A percentile compares a stretch with the other conserved stretches of the same genome.
phyloP scores from a whole-genome alignment of 2,888 invertebrate genomes.

The Sinohyriopsis cumingii region DNA sequence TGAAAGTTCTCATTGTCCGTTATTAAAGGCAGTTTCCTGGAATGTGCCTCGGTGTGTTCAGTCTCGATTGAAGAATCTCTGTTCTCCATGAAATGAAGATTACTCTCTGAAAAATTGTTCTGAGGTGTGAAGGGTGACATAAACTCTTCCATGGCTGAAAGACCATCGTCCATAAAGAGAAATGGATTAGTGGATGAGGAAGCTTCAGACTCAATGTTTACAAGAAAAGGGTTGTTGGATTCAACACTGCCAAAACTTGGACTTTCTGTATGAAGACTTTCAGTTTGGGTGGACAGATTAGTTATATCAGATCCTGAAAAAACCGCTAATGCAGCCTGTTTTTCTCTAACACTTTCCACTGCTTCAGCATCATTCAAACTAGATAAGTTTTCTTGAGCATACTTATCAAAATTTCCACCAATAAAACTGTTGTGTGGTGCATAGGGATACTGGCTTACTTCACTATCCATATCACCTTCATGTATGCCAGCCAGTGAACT shows the following conservation, averaged over 20 bases:
- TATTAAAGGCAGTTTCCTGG: too few relatives aligned
- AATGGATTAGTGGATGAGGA: not conserved
- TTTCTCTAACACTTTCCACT: conserved; percentile 30
- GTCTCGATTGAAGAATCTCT: conserved; percentile 8
- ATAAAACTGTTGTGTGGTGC: conserved; percentile 1
- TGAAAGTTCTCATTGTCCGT: too few relatives aligned
- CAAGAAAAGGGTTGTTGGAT: too few relatives aligned
- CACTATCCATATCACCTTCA: not conserved
- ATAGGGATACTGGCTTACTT: not conserved
- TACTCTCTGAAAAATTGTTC: conserved; percentile 69
- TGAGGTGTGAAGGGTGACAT: conserved; percentile 69
- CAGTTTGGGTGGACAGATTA: too few relatives aligned
- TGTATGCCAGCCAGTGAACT: not conserved
- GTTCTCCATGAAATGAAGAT: conserved; percentile 6
- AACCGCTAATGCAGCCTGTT: conserved; percentile 27
- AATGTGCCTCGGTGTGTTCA: conserved; percentile 6
- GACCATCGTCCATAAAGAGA: not conserved
- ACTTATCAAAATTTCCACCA: conserved; percentile 5
- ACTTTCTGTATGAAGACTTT: too few relatives aligned
- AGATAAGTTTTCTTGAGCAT: conserved; percentile 11
- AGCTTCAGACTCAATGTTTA: too few relatives aligned
- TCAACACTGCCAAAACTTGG: too few relatives aligned
- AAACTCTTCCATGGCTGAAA: not conserved
- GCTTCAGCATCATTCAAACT: conserved; percentile 37
- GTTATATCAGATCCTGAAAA: too few relatives aligned